Percentiles rank a stretch among this genome's conserved stretches.
phyloP scores from a whole-genome alignment of 2,888 invertebrate species.

The Itoplectis maculator region DNA sequence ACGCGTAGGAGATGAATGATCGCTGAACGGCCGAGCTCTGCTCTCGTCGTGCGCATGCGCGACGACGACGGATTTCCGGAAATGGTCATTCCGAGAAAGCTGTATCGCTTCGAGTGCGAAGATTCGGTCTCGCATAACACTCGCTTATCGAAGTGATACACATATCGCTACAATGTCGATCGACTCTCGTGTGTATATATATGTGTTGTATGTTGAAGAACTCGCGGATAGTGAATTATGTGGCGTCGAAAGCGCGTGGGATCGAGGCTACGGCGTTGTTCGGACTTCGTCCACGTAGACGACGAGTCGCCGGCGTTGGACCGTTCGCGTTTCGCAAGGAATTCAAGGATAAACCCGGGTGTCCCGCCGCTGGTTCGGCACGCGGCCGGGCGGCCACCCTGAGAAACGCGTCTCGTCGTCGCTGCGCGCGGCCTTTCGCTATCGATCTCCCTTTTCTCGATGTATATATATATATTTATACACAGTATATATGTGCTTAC shows the following conservation, averaged over 20 bases:
- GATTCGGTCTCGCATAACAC: slow-evolving; percentile 12
- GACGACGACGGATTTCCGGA: slow-evolving; percentile 52
- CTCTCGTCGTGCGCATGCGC: too few species aligned
- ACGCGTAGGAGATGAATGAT: slow-evolving; percentile 11
- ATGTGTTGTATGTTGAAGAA: slow-evolving; percentile 9
- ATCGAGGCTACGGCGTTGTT: slow-evolving; percentile 10
- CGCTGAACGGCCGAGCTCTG: too few species aligned
- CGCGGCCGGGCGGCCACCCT: slow-evolving; percentile 51
- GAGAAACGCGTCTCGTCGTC: slow-evolving; percentile 44
- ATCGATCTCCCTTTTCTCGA: slow-evolving; percentile 60
- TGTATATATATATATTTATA: neutral
- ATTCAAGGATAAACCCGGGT: slow-evolving; percentile 75
- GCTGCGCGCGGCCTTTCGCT: slow-evolving; percentile 59
- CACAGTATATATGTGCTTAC: too few species aligned
- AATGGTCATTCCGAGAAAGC: slow-evolving; percentile 58
- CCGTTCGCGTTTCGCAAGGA: slow-evolving; percentile 75
- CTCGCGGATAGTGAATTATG: slow-evolving; percentile 39
- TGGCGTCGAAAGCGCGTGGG: slow-evolving; percentile 52
- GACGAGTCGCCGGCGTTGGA: neutral
- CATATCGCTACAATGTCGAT: neutral
- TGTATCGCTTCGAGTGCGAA: slow-evolving; percentile 39
- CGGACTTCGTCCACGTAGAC: neutral
- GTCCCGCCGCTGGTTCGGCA: slow-evolving; percentile 56
- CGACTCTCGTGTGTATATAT: neutral
- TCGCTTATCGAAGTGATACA: slow-evolving; percentile 28